Conservation (phyloP, 2,797 vertebrate genomes). For the Cynopterus sphinx region DNA sequence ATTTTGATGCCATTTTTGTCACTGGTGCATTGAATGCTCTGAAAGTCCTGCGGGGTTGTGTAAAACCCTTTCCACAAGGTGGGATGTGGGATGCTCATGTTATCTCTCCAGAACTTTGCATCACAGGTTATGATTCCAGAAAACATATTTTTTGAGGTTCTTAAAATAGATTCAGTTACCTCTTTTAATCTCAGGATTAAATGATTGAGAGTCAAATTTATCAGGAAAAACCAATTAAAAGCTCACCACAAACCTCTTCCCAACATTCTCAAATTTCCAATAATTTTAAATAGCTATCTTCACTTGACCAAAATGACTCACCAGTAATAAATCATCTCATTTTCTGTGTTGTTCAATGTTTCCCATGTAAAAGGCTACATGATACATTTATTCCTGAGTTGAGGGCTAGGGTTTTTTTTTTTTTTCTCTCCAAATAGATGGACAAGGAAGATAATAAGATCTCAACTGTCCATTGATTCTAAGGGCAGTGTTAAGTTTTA, state of each 20-base stretch:
- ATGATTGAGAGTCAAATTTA: background rate
- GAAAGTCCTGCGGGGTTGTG: background rate
- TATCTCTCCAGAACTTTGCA: background rate
- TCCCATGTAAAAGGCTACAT: background rate
- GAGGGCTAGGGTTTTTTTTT: background rate
- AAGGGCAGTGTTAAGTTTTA: background rate
- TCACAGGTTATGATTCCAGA: background rate
- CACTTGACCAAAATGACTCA: background rate
- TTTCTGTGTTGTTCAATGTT: background rate
- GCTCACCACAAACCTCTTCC: background rate
- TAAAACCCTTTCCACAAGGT: background rate
- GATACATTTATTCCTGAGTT: background rate
- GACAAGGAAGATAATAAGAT: background rate
- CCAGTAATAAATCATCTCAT: background rate
- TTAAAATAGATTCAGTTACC: background rate
- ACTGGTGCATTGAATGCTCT: background rate
- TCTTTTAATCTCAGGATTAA: background rate
- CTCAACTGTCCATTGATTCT: background rate
- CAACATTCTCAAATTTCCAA: background rate
- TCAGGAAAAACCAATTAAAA: background rate
- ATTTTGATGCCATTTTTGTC: slow-evolving; percentile 40
- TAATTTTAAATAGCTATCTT: background rate
- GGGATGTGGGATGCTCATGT: background rate
- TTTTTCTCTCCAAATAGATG: background rate
- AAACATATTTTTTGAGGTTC: background rate